Percentiles rank a stretch among this genome's conserved stretches.
These are phyloP conservation scores for Diglossa cyanea DNA, from an alignment of 2,797 vertebrate species.

Conservation along the genomic window DNA sequence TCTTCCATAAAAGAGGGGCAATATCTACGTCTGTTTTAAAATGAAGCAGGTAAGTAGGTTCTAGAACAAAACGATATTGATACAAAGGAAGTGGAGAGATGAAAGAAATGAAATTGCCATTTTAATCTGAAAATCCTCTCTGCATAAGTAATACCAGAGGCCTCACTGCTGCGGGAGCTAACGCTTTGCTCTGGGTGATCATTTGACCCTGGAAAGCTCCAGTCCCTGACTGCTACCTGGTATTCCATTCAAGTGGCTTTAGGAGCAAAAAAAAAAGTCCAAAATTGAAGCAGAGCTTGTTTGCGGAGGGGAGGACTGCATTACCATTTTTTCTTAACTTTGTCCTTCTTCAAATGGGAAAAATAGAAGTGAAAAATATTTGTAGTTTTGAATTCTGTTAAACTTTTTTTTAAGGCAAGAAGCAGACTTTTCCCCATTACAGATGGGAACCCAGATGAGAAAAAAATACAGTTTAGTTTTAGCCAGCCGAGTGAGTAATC, in stretches of 20 bases:
- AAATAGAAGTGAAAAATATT: background rate
- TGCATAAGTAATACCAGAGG: background rate
- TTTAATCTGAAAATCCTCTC: constrained; percentile 24
- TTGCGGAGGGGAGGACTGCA: background rate
- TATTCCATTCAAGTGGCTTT: background rate
- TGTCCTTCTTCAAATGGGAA: background rate
- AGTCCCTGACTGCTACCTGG: background rate
- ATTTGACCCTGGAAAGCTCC: background rate
- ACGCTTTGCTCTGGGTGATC: background rate
- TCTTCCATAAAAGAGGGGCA: constrained; percentile 25
- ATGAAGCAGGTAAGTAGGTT: constrained; percentile 18
- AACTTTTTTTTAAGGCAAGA: background rate
- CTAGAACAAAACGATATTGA: constrained; percentile 13
- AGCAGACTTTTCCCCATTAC: background rate
- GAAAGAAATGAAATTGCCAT: constrained; percentile 27
- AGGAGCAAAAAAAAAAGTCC: background rate
- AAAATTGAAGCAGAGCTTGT: background rate
- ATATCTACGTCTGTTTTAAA: constrained; percentile 12
- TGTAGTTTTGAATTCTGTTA: background rate
- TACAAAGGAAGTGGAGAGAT: background rate
- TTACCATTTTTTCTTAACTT: background rate
- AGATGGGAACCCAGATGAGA: background rate
- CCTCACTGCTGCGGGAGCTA: background rate
- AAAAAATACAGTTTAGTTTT: background rate
- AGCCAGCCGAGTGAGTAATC: background rate